Conservation (phyloP, 2,113 vertebrate genomes). For the Gambusia holbrooki region DNA sequence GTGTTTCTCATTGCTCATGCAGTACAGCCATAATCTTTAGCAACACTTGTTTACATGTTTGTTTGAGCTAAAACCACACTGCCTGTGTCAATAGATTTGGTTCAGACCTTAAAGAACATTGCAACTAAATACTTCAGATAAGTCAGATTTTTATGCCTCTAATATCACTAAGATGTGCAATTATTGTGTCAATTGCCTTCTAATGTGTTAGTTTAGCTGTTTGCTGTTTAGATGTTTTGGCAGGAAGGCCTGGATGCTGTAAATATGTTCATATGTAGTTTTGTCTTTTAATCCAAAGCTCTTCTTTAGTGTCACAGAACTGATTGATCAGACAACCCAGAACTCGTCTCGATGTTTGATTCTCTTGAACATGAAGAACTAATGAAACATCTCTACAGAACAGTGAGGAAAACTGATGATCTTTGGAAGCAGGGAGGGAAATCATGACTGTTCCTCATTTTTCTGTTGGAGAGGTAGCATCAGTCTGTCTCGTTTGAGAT, state of each 20-base stretch:
- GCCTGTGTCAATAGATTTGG: constrained; percentile 2
- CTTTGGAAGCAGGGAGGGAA: neutral
- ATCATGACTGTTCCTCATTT: neutral
- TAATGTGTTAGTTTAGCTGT: constrained; percentile 18
- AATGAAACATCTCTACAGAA: neutral
- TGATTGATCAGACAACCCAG: constrained; percentile 15
- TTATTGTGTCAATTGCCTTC: constrained; percentile 31
- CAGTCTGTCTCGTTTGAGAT: neutral
- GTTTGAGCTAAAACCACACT: constrained; percentile 17
- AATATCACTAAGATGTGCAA: constrained; percentile 18
- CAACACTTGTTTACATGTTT: constrained; percentile 15
- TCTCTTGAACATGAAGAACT: neutral
- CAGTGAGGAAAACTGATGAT: neutral
- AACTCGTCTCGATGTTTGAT: neutral
- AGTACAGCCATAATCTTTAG: constrained; percentile 23
- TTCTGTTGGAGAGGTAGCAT: neutral
- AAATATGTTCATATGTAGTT: constrained; percentile 38
- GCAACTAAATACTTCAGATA: constrained; percentile 7
- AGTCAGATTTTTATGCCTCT: neutral
- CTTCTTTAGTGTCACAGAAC: constrained; percentile 1
- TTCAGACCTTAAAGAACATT: constrained; percentile 3
- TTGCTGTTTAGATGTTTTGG: constrained; percentile 20
- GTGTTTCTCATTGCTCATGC: constrained; percentile 1
- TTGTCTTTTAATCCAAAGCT: constrained; percentile 27
- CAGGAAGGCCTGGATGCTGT: constrained; percentile 47